Conservation (phyloP, 2,113 vertebrate genomes). For the Sardina pilchardus region DNA sequence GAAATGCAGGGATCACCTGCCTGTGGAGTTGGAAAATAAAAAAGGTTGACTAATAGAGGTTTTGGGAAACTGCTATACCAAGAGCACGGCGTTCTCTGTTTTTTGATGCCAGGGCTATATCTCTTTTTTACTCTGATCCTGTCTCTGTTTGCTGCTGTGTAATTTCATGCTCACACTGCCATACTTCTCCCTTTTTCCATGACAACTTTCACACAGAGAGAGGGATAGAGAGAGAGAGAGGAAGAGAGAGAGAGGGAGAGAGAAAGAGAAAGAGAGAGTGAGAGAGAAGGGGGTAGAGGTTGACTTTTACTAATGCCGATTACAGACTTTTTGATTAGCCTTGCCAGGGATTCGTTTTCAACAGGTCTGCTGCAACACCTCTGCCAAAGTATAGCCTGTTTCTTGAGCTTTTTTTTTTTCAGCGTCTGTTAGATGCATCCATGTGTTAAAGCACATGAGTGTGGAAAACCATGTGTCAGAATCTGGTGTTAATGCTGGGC, state of each 20-base stretch:
- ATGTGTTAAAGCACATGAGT: not conserved
- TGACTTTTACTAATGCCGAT: conserved; percentile 6
- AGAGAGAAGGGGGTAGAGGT: not conserved
- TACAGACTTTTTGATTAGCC: not conserved
- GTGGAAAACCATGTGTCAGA: not conserved
- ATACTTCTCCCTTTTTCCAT: not conserved
- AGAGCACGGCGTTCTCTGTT: not conserved
- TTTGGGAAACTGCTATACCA: not conserved
- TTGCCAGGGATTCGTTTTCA: not conserved
- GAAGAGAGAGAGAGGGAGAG: not conserved
- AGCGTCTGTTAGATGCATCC: not conserved
- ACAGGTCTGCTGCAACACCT: not conserved
- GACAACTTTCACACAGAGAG: not conserved
- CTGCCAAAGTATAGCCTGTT: not conserved
- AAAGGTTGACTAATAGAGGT: not conserved
- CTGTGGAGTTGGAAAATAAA: not conserved
- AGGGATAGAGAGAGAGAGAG: not conserved
- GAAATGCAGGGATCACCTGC: not conserved
- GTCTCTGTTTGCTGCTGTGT: not conserved
- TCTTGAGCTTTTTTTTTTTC: not conserved
- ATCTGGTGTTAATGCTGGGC: not conserved
- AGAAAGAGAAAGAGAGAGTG: not conserved
- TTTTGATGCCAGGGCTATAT: not conserved
- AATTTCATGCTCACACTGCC: not conserved
- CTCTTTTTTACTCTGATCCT: not conserved